A percentile compares a stretch with the other conserved stretches of the same genome.
Evolutionary conservation across 1,140 invertebrate species (phyloP).

Genomic region (Trypoxylus dichotomus): DNA sequence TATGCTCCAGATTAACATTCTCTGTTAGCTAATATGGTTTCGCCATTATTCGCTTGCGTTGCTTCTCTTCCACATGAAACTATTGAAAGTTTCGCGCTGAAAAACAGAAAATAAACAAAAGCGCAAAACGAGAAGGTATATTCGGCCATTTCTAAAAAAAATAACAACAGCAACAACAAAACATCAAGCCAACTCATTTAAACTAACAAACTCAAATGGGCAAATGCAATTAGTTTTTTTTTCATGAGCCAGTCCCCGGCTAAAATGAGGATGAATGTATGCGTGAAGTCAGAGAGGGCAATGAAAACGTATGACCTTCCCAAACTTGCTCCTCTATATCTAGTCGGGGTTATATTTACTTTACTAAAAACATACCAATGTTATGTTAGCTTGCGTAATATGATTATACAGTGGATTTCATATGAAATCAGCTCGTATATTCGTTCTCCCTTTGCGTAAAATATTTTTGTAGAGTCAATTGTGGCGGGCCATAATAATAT

Average conservation of each 20-base stretch:
- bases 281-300: constrained; percentile 42
- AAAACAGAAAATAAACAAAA: not conserved
- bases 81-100: constrained; percentile 16
- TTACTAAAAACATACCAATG: too few relatives aligned
- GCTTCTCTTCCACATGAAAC: not conserved
- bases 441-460: too few relatives aligned
- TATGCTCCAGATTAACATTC: not conserved
- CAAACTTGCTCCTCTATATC: not conserved
- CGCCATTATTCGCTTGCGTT: not conserved
- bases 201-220: constrained; percentile 49
- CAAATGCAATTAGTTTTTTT: constrained; percentile 49
- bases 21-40: not conserved
- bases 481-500: too few relatives aligned
- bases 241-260: constrained; percentile 34
- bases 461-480: too few relatives aligned
- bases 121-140: not conserved
- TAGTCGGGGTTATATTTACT: too few relatives aligned
- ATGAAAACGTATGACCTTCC: constrained; percentile 44
- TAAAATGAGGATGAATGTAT: constrained; percentile 46
- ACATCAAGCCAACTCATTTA: constrained; percentile 37
- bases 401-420: too few relatives aligned
- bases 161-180: not conserved
- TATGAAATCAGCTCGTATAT: too few relatives aligned
- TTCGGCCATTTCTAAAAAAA: not conserved
- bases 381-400: too few relatives aligned